Percentiles rank a stretch among this genome's conserved stretches.
Evolutionary conservation across 2,888 invertebrate genomes (phyloP).

Genomic region (Drosophila siamana): DNA sequence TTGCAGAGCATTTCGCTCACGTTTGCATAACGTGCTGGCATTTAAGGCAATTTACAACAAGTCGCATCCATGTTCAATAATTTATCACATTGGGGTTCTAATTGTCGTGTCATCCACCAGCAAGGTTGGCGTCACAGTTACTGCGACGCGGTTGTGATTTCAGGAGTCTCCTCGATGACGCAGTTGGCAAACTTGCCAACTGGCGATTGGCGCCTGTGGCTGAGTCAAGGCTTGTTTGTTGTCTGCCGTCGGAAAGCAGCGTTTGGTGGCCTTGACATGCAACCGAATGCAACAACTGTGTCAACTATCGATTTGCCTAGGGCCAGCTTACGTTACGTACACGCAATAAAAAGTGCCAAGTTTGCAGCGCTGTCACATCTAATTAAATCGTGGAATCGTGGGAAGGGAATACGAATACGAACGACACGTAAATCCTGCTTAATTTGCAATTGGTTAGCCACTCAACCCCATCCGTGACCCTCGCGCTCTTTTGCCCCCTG

Average conservation of each 20-base stretch:
- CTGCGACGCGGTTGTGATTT: neutral
- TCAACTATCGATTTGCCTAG: slow-evolving; percentile 63
- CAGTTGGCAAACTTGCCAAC: slow-evolving; percentile 28
- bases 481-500: slow-evolving; percentile 4
- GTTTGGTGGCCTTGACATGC: slow-evolving; percentile 57
- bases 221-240: slow-evolving; percentile 42
- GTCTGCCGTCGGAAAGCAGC: slow-evolving; percentile 41
- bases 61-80: slow-evolving; percentile 42
- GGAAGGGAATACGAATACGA: neutral
- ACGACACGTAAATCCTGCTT: slow-evolving; percentile 5
- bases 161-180: neutral
- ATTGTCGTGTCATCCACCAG: slow-evolving; percentile 11
- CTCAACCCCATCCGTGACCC: slow-evolving; percentile 5
- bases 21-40: slow-evolving; percentile 50
- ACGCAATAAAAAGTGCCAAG: slow-evolving; percentile 44
- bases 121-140: slow-evolving; percentile 34
- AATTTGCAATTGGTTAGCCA: slow-evolving; percentile 16
- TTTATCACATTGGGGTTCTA: slow-evolving; percentile 46
- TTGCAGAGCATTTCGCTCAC: neutral
- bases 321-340: slow-evolving; percentile 37
- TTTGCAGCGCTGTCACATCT: neutral
- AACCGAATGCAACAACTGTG: slow-evolving; percentile 34
- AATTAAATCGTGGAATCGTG: slow-evolving; percentile 15
- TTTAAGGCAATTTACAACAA: slow-evolving; percentile 54
- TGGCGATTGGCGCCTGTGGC: slow-evolving; percentile 25